Evolutionary conservation across 2,797 vertebrate species (phyloP).

Genomic region (Lycodopsis pacificus): DNA sequence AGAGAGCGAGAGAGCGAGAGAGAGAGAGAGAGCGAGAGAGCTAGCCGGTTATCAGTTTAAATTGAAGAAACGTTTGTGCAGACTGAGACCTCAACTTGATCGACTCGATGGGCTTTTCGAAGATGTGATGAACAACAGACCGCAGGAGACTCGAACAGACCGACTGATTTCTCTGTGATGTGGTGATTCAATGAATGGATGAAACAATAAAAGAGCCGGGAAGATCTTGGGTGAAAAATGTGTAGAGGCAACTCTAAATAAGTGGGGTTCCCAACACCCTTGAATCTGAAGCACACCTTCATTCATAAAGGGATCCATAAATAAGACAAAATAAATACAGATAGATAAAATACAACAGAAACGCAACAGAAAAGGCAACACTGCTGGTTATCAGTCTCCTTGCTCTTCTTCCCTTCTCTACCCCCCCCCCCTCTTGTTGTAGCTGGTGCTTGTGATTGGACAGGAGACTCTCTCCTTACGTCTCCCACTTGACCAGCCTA

Average conservation of each 20-base stretch:
- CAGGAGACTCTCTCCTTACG: conserved; percentile 72
- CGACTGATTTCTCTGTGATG: conserved; percentile 36
- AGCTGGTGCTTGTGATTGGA: conserved; percentile 81
- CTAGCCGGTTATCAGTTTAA: conserved; percentile 16
- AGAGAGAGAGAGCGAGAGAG: too few species aligned
- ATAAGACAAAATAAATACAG: conserved; percentile 73
- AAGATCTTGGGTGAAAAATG: conserved; percentile 56
- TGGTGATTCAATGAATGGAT: conserved; percentile 37
- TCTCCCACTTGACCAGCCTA: conserved; percentile 74
- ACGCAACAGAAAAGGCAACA: conserved; percentile 83
- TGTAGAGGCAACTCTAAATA: conserved; percentile 63
- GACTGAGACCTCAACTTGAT: conserved; percentile 37
- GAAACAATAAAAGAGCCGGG: conserved; percentile 42
- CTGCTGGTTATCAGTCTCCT: conserved; percentile 80
- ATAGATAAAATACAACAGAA: conserved; percentile 75
- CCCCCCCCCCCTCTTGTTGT: conserved; percentile 48
- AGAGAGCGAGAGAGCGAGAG: neutral
- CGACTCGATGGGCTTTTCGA: conserved; percentile 19
- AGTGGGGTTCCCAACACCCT: conserved; percentile 57
- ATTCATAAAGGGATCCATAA: conserved; percentile 77
- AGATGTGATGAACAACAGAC: conserved; percentile 25
- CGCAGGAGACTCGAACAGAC: conserved; percentile 36
- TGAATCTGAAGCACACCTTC: conserved; percentile 67
- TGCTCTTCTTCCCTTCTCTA: conserved; percentile 59
- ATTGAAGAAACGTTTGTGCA: conserved; percentile 27